Base-by-base conservation (phyloP, 2,888 invertebrate species). In the Pterobdella sp. region DNA sequence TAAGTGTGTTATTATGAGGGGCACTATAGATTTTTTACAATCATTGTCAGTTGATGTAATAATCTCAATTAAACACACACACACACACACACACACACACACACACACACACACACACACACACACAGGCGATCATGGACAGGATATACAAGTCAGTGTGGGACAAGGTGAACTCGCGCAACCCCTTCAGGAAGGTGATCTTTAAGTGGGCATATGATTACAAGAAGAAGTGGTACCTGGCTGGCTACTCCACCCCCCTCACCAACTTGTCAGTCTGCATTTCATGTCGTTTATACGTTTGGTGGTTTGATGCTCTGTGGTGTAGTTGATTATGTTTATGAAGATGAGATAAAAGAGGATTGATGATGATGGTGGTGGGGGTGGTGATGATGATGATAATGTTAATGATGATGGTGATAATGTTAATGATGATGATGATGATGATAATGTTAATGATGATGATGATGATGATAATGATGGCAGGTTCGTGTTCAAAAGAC, bases 151-250 rank as follows among this genome's bases (percentile, higher is more conserved):
- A 68, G 56, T 31, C 34, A n/a, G 68, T 56, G 36, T 73, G 68
- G 73, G 67, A 73, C 35, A 64, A 66, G 26, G 66, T 72, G 7
- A 72, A 72, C 34, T 32, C 37, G 2, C 3, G 42, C 1, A 63
- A 42, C 3, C 26, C 32, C 10, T 66, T 31, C 26, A 65, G 34
- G 36, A 66, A 72, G 36, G 37, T 91, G 0, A 85, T 97, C 77
- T 97, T 98, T 87, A 89, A 91, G 83, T 95, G 94, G 86, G 93
- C 94, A 0, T 94, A 94, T 84, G 87, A 91, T 73, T 96, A 98
- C 87, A 97, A 97, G 86, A 87, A 88, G 77, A 88, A 88, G 76
- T 93, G 94, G 90, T 88, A 88, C 82, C 88, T 89, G 76, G 88
- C 81, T 49, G 87, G 86, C 2, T 85, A 83, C 76, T 80, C 81